Base-by-base conservation (phyloP, 2,888 invertebrate species). In the Callyntrura guangdongensis region DNA sequence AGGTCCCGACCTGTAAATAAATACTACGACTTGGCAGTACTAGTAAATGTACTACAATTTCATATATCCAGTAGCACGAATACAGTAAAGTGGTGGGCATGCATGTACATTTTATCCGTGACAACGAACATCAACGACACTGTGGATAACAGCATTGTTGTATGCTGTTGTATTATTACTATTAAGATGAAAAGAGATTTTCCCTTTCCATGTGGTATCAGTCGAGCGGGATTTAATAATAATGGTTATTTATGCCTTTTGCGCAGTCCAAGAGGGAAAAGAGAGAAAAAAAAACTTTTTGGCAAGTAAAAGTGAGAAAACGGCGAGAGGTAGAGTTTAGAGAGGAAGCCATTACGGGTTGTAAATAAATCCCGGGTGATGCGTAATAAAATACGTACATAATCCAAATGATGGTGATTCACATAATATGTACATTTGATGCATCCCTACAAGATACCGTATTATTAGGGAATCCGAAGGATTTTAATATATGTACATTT, bases 181-280 rank as follows among this genome's bases (percentile, higher is more conserved):
- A 64, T 0, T 22, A 22, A 64, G 61, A 64, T 64, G 20, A 22
- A 64, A 64, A 64, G 61, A 22, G 61, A 64, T 64, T 64, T 64
- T 56, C 5, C 17, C 4, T 56, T 61, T 27, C 25, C 67, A 27
- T 27, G 2, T 14, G n/a, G 27, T 36, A 36, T 36, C 36, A 36
- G 3, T 36, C 36, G n/a, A 59, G 59, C 2, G 22, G 9, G 17
- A 61, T 20, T 5, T 53, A 53, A 47, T n/a, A 22, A 74, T 74
- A 74, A 74, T 74, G 74, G 49, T 49, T 74, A 74, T 74, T 74
- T 74, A 74, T 74, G 47, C 20, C n/a, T 27, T 8, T 8, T 47
- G 17, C 17, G n/a, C 36, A 45, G 72, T 47, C n/a, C 72, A 72
- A 45, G 17, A 45, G 45, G 45, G 72, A 72, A 14, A 14, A 22